A percentile compares a stretch with the other conserved stretches of the same genome.
phyloP scores from a whole-genome alignment of 2,113 vertebrate species.

The Tyrannus savana region DNA sequence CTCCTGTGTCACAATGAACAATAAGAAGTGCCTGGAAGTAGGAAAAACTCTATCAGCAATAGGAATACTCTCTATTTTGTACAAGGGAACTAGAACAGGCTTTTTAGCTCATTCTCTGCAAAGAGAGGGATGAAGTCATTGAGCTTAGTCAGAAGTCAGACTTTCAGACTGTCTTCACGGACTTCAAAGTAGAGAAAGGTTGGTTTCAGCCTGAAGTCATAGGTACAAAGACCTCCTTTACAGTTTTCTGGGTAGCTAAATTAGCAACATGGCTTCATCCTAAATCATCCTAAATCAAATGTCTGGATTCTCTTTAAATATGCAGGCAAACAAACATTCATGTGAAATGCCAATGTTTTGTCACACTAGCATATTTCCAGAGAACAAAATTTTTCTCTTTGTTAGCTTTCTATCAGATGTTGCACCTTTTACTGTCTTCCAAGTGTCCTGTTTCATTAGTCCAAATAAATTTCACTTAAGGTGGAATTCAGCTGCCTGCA shows the following conservation, averaged over 20 bases:
- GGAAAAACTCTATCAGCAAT: not conserved
- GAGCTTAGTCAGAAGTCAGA: not conserved
- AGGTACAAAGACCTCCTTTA: fast-evolving
- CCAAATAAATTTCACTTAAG: not conserved
- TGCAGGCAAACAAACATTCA: not conserved
- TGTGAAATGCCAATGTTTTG: not conserved
- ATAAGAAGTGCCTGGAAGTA: not conserved
- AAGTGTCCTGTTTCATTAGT: not conserved
- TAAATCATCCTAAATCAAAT: not conserved
- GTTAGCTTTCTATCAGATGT: not conserved
- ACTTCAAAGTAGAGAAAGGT: not conserved
- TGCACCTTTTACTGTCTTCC: not conserved
- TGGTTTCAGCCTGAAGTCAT: not conserved
- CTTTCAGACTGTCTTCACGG: not conserved
- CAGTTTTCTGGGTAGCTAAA: not conserved
- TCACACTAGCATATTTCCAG: not conserved
- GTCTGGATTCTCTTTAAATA: not conserved
- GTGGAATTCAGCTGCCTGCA: not conserved
- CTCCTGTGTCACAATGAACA: not conserved
- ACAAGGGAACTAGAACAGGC: not conserved
- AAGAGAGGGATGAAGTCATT: not conserved
- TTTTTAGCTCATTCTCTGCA: not conserved
- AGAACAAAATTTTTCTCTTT: not conserved
- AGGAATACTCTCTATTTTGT: not conserved
- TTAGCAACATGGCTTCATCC: not conserved